Evolutionary conservation across 2,113 vertebrate species (phyloP).

Genomic region (Paratilapia polleni): DNA sequence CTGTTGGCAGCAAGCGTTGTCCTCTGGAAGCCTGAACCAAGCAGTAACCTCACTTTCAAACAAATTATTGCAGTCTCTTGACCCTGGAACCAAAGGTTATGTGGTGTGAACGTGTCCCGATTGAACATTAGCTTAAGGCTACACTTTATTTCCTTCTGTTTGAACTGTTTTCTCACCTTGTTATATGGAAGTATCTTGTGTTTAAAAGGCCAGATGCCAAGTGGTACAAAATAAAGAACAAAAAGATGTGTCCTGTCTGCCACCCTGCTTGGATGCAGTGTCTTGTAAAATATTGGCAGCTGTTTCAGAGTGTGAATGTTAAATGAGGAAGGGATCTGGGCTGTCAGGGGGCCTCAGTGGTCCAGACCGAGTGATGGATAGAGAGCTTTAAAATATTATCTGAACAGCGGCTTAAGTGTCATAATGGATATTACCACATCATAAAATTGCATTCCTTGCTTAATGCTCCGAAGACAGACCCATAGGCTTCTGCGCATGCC

Average conservation of each 20-base stretch:
- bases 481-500: slow-evolving; percentile 32
- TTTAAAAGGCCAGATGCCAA: slow-evolving; percentile 36
- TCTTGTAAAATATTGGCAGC: slow-evolving; percentile 46
- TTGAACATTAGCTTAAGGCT: neutral
- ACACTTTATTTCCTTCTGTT: neutral
- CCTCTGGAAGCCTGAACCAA: neutral
- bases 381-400: slow-evolving; percentile 58
- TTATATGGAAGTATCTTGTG: neutral
- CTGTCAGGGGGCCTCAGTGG: slow-evolving; percentile 11
- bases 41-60: neutral
- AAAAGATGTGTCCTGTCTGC: slow-evolving; percentile 15
- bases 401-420: slow-evolving; percentile 42
- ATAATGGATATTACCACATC: slow-evolving; percentile 57
- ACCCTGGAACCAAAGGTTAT: neutral
- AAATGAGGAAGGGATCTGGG: slow-evolving; percentile 22
- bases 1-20: neutral
- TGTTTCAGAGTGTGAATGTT: slow-evolving; percentile 37
- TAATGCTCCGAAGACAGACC: slow-evolving; percentile 39
- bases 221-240: slow-evolving; percentile 33
- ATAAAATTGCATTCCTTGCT: slow-evolving; percentile 59
- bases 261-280: slow-evolving; percentile 12
- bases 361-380: slow-evolving; percentile 31
- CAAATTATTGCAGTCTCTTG: neutral
- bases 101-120: neutral
- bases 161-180: neutral